Evolutionary conservation across 1,140 invertebrate genomes (phyloP).

Genomic region (Drosophila ananassae): DNA sequence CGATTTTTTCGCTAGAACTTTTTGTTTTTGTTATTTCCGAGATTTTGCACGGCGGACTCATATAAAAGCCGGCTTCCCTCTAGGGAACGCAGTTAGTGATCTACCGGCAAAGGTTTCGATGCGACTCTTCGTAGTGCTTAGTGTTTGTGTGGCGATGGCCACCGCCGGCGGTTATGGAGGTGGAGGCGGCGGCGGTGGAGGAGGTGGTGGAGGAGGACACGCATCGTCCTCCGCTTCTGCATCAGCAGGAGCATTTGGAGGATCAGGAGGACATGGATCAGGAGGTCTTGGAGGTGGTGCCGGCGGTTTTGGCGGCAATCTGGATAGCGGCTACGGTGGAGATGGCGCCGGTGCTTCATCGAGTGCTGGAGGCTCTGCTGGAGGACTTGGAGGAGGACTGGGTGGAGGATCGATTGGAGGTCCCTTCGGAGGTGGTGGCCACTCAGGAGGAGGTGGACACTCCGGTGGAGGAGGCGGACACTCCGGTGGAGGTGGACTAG

Average conservation of each 20-base stretch:
- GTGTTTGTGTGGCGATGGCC: slow-evolving; percentile 61
- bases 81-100: slow-evolving; percentile 54
- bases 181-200: slow-evolving; percentile 35
- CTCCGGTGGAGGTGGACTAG: slow-evolving; percentile 14
- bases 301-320: slow-evolving; percentile 4
- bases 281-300: slow-evolving; percentile 39
- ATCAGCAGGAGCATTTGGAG: slow-evolving; percentile 26
- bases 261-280: slow-evolving; percentile 19
- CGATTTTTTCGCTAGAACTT: slow-evolving; percentile 16
- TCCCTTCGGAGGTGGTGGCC: background rate
- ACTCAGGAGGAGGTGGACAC: slow-evolving; percentile 12
- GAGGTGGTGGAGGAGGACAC: slow-evolving; percentile 45
- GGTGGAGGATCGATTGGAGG: too few species aligned
- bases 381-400: background rate
- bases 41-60: slow-evolving; percentile 19
- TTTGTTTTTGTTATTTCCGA: slow-evolving; percentile 25
- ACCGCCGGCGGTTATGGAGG: slow-evolving; percentile 60
- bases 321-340: slow-evolving; percentile 28
- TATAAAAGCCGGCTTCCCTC: slow-evolving; percentile 61
- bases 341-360: background rate
- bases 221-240: slow-evolving; percentile 47
- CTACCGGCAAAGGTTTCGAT: slow-evolving; percentile 59
- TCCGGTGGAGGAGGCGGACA: slow-evolving; percentile 19
- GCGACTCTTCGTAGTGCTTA: slow-evolving; percentile 73
- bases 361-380: slow-evolving; percentile 12